Evolutionary conservation across 1,140 invertebrate species (phyloP).

Genomic region (Heliconius hewitsoni): DNA sequence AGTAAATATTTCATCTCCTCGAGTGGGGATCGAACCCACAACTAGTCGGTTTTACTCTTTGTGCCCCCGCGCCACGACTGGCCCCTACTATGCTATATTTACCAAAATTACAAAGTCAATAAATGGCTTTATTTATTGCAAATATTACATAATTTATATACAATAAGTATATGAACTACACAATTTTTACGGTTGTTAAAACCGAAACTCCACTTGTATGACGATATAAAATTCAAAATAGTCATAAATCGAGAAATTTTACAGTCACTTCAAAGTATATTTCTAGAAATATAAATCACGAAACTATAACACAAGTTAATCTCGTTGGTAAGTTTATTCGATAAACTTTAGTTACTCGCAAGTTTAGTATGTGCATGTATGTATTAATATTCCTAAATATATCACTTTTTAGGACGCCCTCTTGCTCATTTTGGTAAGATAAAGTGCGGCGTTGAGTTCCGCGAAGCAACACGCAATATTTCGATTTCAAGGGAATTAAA

Average conservation of each 20-base stretch:
- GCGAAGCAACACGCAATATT: too few species aligned
- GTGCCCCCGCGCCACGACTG: too few species aligned
- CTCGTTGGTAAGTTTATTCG: background rate
- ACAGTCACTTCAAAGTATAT: constrained; percentile 16
- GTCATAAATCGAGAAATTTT: constrained; percentile 15
- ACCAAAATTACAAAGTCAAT: too few species aligned
- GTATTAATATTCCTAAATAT: background rate
- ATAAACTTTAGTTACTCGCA: background rate
- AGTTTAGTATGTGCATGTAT: background rate
- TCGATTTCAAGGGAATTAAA: too few species aligned
- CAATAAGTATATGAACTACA: background rate
- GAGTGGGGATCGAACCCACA: too few species aligned
- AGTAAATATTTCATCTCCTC: too few species aligned
- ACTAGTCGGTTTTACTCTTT: too few species aligned
- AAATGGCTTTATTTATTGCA: background rate
- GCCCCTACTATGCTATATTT: too few species aligned
- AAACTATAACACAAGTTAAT: constrained; percentile 10
- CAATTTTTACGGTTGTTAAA: background rate
- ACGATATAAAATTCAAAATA: background rate
- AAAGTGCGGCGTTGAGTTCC: too few species aligned
- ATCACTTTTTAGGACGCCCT: too few species aligned
- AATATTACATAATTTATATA: background rate
- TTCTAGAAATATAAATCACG: constrained; percentile 20
- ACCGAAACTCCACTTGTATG: background rate
- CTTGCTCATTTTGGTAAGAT: too few species aligned